Conservation (phyloP, 2,888 invertebrate species). For the Dynastes maya region DNA sequence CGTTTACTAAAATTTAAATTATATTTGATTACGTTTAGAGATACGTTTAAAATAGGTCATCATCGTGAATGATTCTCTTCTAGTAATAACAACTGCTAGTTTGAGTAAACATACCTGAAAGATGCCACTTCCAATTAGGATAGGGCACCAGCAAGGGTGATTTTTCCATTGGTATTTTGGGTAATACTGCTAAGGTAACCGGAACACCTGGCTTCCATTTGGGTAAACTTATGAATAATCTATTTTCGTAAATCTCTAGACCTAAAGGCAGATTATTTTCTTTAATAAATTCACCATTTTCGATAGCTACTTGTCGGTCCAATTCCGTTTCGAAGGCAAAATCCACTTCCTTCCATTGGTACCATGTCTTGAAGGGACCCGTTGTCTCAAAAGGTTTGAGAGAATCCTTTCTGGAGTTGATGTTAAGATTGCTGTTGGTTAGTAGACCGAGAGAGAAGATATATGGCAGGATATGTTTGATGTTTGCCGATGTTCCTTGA, state of each 20-base stretch:
- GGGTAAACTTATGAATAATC: constrained; percentile 76
- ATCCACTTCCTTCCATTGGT: constrained; percentile 84
- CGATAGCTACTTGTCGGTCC: constrained; percentile 75
- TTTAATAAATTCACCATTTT: constrained; percentile 77
- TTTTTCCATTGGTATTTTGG: constrained; percentile 73
- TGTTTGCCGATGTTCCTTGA: constrained; percentile 51
- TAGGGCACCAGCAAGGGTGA: constrained; percentile 82
- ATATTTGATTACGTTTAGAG: no score
- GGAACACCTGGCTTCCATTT: no score
- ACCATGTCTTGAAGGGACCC: constrained; percentile 76
- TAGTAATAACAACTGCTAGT: no score
- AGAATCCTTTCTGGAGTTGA: background rate
- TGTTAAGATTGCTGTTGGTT: constrained; percentile 26
- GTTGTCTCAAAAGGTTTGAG: constrained; percentile 68
- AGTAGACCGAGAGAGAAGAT: constrained; percentile 65
- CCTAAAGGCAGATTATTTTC: constrained; percentile 85
- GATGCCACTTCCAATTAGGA: constrained; percentile 83
- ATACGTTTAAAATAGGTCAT: no score
- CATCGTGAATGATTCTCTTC: no score
- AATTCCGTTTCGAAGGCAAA: constrained; percentile 78
- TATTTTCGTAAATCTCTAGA: constrained; percentile 79
- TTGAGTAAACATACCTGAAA: constrained; percentile 69
- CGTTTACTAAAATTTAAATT: no score
- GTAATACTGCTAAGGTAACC: constrained; percentile 80
- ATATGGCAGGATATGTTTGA: constrained; percentile 56